Conservation (phyloP, 2,797 vertebrate genomes). For the Dromococcyx pavoninus region DNA sequence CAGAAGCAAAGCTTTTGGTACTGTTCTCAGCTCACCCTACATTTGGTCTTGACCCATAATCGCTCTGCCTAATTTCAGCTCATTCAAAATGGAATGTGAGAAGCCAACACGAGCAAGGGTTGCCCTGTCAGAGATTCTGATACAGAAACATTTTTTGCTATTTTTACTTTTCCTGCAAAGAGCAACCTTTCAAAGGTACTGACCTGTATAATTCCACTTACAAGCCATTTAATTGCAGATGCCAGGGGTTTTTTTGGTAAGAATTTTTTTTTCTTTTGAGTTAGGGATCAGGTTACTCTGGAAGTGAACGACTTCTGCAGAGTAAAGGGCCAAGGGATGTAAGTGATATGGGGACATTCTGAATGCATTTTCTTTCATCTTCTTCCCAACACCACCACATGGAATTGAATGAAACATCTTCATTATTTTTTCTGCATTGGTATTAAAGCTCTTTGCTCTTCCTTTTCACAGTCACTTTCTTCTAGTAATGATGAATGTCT, state of each 20-base stretch:
- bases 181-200: neutral
- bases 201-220: neutral
- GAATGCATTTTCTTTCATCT: slow-evolving; percentile 21
- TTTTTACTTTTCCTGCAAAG: neutral
- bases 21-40: neutral
- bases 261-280: neutral
- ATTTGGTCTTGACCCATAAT: neutral
- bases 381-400: neutral
- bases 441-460: slow-evolving; percentile 53
- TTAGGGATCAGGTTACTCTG: neutral
- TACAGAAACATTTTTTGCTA: neutral
- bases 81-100: neutral
- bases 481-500: slow-evolving; percentile 68
- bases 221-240: neutral
- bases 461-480: slow-evolving; percentile 55
- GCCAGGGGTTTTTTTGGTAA: fast-evolving
- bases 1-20: neutral
- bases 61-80: neutral
- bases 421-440: slow-evolving; percentile 58
- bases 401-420: slow-evolving; percentile 44
- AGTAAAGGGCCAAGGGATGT: neutral
- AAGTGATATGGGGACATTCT: neutral
- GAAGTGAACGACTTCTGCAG: neutral
- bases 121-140: neutral
- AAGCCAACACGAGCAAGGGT: neutral